Percentiles rank a stretch among this genome's conserved stretches.
Conservation (phyloP, 2,113 vertebrate species). For the Podocnemis expansa region DNA sequence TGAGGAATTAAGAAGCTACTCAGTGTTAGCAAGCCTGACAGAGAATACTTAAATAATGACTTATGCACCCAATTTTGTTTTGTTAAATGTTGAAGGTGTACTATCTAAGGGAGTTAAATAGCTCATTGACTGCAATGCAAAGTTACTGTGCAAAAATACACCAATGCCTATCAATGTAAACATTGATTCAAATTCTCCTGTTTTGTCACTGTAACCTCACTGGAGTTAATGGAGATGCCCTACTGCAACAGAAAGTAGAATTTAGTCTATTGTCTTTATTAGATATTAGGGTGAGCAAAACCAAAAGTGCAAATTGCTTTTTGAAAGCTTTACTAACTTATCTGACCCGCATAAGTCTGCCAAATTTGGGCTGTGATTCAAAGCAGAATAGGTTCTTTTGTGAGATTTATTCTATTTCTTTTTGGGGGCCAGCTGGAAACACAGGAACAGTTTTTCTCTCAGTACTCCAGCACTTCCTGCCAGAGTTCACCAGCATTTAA, state of each 20-base stretch:
- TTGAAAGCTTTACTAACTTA: background rate
- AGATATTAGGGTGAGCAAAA: background rate
- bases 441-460: background rate
- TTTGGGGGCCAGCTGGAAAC: background rate
- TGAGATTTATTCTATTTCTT: background rate
- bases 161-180: conserved; percentile 16
- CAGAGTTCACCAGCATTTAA: background rate
- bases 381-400: background rate
- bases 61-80: background rate
- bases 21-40: background rate
- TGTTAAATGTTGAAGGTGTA: conserved; percentile 5
- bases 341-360: background rate
- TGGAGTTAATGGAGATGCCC: background rate
- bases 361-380: background rate
- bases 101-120: background rate
- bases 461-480: background rate
- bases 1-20: background rate
- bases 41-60: background rate
- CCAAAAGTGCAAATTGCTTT: background rate
- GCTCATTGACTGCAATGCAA: background rate
- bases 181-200: background rate
- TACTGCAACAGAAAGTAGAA: background rate
- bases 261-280: background rate
- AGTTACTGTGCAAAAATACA: background rate
- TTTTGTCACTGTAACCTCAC: background rate